phyloP scores from a whole-genome alignment of 2,797 vertebrate genomes.

The Leptoclinus maculatus region DNA sequence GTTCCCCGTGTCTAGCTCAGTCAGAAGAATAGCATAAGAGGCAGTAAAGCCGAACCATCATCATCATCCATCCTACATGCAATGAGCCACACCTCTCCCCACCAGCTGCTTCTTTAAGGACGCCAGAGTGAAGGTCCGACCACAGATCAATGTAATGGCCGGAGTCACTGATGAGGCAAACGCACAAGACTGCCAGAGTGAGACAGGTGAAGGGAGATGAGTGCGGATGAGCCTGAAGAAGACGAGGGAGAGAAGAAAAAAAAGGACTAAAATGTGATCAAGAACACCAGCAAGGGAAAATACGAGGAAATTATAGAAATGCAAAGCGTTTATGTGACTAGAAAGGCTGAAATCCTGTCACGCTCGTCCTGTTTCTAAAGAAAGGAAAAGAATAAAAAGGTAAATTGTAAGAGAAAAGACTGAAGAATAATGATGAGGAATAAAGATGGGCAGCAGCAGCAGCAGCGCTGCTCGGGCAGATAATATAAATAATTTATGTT shows the following conservation, averaged over 20 bases:
- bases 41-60: constrained; percentile 10
- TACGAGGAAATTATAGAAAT: background rate
- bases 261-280: constrained; percentile 20
- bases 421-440: background rate
- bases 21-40: background rate
- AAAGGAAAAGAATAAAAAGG: constrained; percentile 1
- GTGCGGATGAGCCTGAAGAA: constrained; percentile 25
- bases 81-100: constrained; percentile 31
- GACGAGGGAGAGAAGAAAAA: background rate
- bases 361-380: background rate
- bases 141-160: constrained; percentile 58
- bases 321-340: background rate
- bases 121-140: constrained; percentile 47
- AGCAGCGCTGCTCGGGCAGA: constrained; percentile 28
- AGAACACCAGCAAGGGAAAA: background rate
- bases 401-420: constrained; percentile 26
- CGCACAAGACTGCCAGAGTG: constrained; percentile 4
- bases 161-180: constrained; percentile 51
- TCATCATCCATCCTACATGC: constrained; percentile 26
- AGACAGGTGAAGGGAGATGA: constrained; percentile 37
- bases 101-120: constrained; percentile 49
- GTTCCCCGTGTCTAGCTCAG: background rate
- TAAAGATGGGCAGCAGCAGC: constrained; percentile 19
- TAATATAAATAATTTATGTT: constrained; percentile 69
- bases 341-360: constrained; percentile 12